phyloP scores from a whole-genome alignment of 2,888 invertebrate genomes.

The Pollenia griseotomentosa region DNA sequence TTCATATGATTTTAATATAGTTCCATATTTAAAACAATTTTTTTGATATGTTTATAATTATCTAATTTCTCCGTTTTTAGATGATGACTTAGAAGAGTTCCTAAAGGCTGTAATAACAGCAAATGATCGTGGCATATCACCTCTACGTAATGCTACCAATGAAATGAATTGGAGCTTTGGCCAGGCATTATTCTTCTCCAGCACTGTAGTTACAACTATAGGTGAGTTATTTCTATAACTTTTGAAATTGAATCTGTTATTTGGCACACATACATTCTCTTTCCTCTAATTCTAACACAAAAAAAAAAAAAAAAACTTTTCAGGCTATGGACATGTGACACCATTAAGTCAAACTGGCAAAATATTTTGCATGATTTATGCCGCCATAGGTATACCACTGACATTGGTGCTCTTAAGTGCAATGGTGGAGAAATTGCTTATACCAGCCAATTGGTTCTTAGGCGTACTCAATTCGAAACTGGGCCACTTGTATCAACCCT shows the following conservation, averaged over 20 bases:
- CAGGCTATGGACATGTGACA: constrained; percentile 95
- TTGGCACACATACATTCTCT: neutral
- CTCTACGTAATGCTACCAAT: constrained; percentile 89
- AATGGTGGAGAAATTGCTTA: constrained; percentile 91
- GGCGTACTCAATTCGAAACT: constrained; percentile 87
- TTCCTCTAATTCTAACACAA: neutral
- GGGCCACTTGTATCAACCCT: constrained; percentile 90
- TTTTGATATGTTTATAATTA: no score
- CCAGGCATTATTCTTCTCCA: constrained; percentile 94
- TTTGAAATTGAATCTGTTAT: neutral
- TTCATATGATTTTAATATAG: no score
- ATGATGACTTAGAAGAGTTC: constrained; percentile 89
- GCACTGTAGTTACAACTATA: constrained; percentile 95
- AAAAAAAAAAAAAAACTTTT: constrained; percentile 55
- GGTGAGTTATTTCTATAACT: constrained; percentile 85
- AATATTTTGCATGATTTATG: constrained; percentile 94
- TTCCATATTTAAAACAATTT: neutral
- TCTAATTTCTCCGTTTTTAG: constrained; percentile 80
- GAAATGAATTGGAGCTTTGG: constrained; percentile 96
- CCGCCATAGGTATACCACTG: constrained; percentile 93
- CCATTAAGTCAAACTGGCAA: constrained; percentile 94
- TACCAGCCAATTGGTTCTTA: constrained; percentile 90
- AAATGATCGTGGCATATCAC: constrained; percentile 91
- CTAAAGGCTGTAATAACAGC: constrained; percentile 90
- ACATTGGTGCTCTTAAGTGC: constrained; percentile 93